Conservation (phyloP, 1,140 invertebrate genomes). For the Platyura marginata region DNA sequence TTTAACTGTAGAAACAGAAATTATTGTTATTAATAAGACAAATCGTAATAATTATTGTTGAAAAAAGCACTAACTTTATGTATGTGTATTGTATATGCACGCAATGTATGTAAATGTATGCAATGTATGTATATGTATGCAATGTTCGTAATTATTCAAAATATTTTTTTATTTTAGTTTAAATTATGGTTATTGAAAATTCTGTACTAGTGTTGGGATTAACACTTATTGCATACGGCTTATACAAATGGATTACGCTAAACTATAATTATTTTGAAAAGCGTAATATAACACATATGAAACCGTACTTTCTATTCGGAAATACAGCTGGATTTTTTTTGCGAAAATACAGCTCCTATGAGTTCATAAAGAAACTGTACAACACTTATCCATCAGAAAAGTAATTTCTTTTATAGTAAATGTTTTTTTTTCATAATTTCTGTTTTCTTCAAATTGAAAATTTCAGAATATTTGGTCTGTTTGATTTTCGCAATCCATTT, state of each 20-base stretch:
- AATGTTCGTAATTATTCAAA: no score
- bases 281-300: constrained; percentile 13
- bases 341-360: background rate
- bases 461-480: constrained; percentile 29
- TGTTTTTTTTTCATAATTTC: constrained; percentile 4
- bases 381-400: constrained; percentile 1
- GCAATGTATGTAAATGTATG: no score
- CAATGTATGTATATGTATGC: no score
- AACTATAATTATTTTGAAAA: constrained; percentile 17
- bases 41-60: no score
- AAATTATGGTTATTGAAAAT: background rate
- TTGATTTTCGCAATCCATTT: constrained; percentile 28
- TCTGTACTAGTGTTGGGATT: background rate
- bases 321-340: constrained; percentile 13
- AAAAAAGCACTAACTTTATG: no score
- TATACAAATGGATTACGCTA: constrained; percentile 14
- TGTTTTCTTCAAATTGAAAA: constrained; percentile 27
- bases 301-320: constrained; percentile 12
- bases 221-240: background rate
- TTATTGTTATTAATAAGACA: no score
- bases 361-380: constrained; percentile 3
- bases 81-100: no score
- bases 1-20: no score
- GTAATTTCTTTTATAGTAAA: background rate
- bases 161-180: no score